Percentiles rank a stretch among this genome's conserved stretches.
These are phyloP conservation scores for Phenacoccus solenopsis DNA, from an alignment of 1,140 invertebrate genomes.

Conservation along the genomic window DNA sequence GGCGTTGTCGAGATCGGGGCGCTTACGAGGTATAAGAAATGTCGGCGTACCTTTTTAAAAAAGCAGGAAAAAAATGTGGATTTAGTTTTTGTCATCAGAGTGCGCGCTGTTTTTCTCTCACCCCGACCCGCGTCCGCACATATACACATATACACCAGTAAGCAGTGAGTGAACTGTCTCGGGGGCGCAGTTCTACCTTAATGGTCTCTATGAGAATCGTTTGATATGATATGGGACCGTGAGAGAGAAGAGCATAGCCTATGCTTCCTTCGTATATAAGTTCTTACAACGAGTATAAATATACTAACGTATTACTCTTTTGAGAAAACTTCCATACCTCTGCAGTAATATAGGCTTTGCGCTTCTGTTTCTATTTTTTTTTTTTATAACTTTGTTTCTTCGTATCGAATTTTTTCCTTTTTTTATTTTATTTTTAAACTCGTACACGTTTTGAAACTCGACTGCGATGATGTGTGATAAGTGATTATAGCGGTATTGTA, in stretches of 20 bases:
- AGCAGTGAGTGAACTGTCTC: slow-evolving; percentile 14
- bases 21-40: slow-evolving; percentile 1
- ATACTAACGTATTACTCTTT: slow-evolving; percentile 17
- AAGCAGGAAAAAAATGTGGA: not conserved
- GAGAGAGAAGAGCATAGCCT: slow-evolving; percentile 11
- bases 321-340: slow-evolving; percentile 15
- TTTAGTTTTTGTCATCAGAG: slow-evolving; percentile 18
- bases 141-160: not conserved
- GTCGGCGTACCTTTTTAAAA: not conserved
- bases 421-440: not conserved
- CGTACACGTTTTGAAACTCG: not conserved
- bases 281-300: slow-evolving; percentile 18
- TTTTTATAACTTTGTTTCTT: slow-evolving; percentile 9
- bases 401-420: not conserved
- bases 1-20: not conserved
- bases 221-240: slow-evolving; percentile 16
- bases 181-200: slow-evolving; percentile 15
- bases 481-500: no score
- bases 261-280: slow-evolving; percentile 11
- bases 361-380: slow-evolving; percentile 16
- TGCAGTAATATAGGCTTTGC: slow-evolving; percentile 14
- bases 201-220: slow-evolving; percentile 16
- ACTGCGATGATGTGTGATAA: not conserved
- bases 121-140: not conserved
- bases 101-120: not conserved